phyloP scores from a whole-genome alignment of 2,797 vertebrate genomes.

The Naso thynnoides region DNA sequence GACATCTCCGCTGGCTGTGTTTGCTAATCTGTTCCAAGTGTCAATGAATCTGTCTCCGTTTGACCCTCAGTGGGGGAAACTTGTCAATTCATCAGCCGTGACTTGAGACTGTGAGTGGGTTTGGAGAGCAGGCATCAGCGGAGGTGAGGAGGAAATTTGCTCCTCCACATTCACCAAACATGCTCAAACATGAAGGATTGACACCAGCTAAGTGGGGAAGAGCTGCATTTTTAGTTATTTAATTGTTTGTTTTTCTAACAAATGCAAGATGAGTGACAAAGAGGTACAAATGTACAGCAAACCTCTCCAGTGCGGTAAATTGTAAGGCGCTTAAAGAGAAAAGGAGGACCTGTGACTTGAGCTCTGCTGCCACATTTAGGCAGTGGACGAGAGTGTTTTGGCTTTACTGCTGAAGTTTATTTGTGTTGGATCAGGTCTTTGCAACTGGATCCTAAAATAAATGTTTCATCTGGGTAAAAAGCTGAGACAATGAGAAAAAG shows the following conservation, averaged over 20 bases:
- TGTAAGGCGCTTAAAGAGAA: slow-evolving; percentile 19
- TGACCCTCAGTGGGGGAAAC: slow-evolving; percentile 42
- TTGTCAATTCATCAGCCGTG: slow-evolving; percentile 63
- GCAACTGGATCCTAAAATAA: slow-evolving; percentile 10
- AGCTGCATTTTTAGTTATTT: slow-evolving; percentile 18
- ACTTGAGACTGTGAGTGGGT: slow-evolving; percentile 29
- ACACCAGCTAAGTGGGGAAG: slow-evolving; percentile 10
- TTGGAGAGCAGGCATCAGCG: slow-evolving; percentile 42
- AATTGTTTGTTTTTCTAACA: slow-evolving; percentile 1
- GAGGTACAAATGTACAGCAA: slow-evolving; percentile 25
- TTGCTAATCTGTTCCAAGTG: slow-evolving; percentile 27
- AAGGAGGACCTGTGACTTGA: slow-evolving; percentile 19
- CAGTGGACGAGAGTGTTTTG: slow-evolving; percentile 40
- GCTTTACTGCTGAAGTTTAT: slow-evolving; percentile 36
- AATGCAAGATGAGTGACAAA: slow-evolving; percentile 43
- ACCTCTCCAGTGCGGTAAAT: slow-evolving; percentile 40
- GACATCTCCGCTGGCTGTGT: slow-evolving; percentile 5
- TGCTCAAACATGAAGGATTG: slow-evolving; percentile 17
- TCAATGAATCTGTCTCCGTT: slow-evolving; percentile 47
- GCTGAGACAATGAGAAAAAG: slow-evolving; percentile 9
- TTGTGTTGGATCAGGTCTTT: slow-evolving; percentile 15
- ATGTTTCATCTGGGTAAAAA: slow-evolving; percentile 16
- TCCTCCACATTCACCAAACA: not conserved
- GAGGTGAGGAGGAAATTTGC: slow-evolving; percentile 32
- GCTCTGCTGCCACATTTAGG: slow-evolving; percentile 35